Evolutionary conservation across 2,888 invertebrate species (phyloP), one percentile per base, ranked within the genome.

Genomic region (Hirudinaria manillensis): DNA sequence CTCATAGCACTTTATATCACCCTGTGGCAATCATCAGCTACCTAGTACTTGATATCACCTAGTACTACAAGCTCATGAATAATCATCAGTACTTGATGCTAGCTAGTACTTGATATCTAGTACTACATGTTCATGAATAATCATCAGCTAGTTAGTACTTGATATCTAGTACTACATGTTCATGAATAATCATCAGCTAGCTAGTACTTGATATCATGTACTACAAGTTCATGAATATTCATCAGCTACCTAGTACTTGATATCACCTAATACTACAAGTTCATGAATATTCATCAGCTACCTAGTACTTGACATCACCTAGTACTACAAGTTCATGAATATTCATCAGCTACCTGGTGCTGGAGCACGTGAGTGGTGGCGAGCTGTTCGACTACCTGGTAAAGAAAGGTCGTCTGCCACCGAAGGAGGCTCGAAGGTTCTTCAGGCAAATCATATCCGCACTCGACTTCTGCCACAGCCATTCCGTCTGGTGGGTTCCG

Each of bases 371-470:
- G 0, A 96, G 97, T 76, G 98, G 98, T 0, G 99, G 99, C 0
- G 99, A 99, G 86, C 88, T 99, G 71, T 99, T 99, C 87, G 99
- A 99, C 87, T 99, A 99, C 87, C 88, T 99, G 81, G 99, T 99
- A 77, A 96, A 97, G 86, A 99, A 99, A 85, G 98, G 99, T 68
- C 89, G 99, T 73, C 89, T 99, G 71, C 97, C 97, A 77, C 96
- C 97, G 0, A 97, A 97, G 86, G 98, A 98, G 87, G 97, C 97
- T 2, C 88, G 97, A 77, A 88, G 94, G 82, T 98, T 98, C 89
- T 98, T 98, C 88, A 88, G 96, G 83, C 99, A 99, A 89, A 99
- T 99, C 81, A 98, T 99, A 84, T 99, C 99, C 19, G 99, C 99
- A 19, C 88, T 99, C 83, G 98, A 99, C 86, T 99, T 99, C 87